A percentile compares a stretch with the other conserved stretches of the same genome.
Conservation (phyloP, 2,113 vertebrate species). For the Harpagus bidentatus region DNA sequence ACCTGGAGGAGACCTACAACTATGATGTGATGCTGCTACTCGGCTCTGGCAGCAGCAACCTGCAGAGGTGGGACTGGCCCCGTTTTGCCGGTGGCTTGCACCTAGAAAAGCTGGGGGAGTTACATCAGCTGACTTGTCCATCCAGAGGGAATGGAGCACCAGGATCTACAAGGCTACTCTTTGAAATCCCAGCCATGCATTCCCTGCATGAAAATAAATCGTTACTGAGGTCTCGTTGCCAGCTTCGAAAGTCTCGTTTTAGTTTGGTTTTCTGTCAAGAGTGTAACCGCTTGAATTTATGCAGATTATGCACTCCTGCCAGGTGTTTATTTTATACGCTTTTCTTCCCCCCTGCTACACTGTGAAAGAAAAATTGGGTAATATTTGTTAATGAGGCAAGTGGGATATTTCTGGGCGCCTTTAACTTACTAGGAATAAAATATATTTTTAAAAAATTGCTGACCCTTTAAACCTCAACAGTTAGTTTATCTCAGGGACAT, state of each 20-base stretch:
- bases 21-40: fast-evolving
- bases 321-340: slow-evolving; percentile 58
- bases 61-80: fast-evolving
- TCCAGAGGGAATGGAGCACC: not conserved
- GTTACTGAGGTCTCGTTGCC: not conserved
- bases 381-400: slow-evolving; percentile 63
- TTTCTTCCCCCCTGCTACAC: not conserved
- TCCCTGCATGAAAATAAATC: not conserved
- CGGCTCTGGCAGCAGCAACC: not conserved
- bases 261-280: slow-evolving; percentile 25
- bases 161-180: not conserved
- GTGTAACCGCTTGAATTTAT: slow-evolving; percentile 36
- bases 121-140: fast-evolving
- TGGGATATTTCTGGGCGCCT: slow-evolving; percentile 23
- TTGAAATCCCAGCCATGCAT: not conserved
- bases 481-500: slow-evolving; percentile 24
- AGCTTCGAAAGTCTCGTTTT: not conserved
- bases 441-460: slow-evolving; percentile 29
- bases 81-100: fast-evolving
- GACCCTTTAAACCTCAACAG: slow-evolving; percentile 51
- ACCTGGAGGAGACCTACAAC: not conserved
- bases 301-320: slow-evolving; percentile 50
- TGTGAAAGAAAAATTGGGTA: slow-evolving; percentile 45
- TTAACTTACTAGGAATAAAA: slow-evolving; percentile 40
- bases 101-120: not conserved